Conservation (phyloP, 1,140 invertebrate genomes). For the Trichonephila clavata region DNA sequence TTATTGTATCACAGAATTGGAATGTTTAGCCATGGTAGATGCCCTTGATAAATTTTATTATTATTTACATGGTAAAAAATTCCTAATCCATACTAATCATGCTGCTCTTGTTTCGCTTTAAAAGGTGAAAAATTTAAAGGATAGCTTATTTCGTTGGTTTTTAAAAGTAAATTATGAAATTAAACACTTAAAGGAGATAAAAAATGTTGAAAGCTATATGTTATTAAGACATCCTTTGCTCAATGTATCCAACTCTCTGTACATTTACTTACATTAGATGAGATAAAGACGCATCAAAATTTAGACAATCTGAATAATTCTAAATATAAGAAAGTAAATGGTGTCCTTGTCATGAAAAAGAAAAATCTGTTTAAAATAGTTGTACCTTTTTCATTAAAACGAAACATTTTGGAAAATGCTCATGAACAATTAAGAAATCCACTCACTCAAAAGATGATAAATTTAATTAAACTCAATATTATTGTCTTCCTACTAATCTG, state of each 20-base stretch:
- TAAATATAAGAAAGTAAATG: no score
- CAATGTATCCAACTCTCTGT: neutral
- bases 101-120: no score
- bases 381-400: neutral
- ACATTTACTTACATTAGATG: neutral
- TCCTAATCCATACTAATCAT: no score
- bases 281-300: neutral
- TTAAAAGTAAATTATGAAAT: conserved; percentile 6
- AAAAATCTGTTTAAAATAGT: conserved; percentile 15
- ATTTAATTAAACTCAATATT: neutral
- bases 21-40: no score
- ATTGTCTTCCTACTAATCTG: neutral
- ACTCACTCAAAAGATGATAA: no score
- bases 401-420: neutral
- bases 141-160: no score
- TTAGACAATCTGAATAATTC: no score
- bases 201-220: neutral
- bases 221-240: neutral
- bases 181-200: neutral
- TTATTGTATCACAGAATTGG: no score
- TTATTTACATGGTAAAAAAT: no score
- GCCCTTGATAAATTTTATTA: no score
- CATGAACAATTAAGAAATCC: neutral
- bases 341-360: neutral
- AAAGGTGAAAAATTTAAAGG: no score